Evolutionary conservation across 2,888 invertebrate genomes (phyloP).

Genomic region (Neuroscelio doddi): DNA sequence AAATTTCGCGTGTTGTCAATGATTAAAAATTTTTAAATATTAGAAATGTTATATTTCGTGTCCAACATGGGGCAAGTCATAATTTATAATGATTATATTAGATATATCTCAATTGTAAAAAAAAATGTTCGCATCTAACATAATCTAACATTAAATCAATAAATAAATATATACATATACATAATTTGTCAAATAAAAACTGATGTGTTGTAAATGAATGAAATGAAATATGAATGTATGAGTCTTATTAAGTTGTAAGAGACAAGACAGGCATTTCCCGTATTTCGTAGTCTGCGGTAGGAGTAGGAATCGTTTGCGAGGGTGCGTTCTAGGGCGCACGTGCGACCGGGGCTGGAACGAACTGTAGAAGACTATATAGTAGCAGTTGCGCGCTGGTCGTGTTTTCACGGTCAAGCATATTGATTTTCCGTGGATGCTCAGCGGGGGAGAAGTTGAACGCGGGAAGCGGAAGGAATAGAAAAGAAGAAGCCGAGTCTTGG

Average conservation of each 20-base stretch:
- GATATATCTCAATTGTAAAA: no score
- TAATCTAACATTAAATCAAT: no score
- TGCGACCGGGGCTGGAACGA: constrained; percentile 39
- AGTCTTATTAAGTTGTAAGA: constrained; percentile 22
- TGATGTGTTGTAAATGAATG: no score
- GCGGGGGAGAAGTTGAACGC: constrained; percentile 31
- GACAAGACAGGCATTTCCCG: constrained; percentile 44
- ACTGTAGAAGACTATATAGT: constrained; percentile 44
- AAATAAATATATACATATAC: no score
- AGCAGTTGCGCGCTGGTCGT: constrained; percentile 64
- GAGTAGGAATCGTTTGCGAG: constrained; percentile 24
- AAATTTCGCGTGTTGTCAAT: no score
- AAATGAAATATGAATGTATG: constrained; percentile 11
- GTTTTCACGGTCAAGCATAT: constrained; percentile 71
- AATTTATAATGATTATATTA: no score
- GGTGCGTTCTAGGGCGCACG: constrained; percentile 44
- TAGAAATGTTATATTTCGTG: no score
- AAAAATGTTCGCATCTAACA: no score
- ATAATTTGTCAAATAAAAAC: no score
- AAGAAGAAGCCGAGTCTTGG: constrained; percentile 62
- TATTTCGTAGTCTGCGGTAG: constrained; percentile 31
- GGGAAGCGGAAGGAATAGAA: constrained; percentile 47
- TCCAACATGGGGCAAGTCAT: no score
- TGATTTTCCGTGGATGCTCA: constrained; percentile 52
- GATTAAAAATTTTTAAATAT: no score